Conservation (phyloP, 2,888 invertebrate genomes). For the Melanostoma scalare region DNA sequence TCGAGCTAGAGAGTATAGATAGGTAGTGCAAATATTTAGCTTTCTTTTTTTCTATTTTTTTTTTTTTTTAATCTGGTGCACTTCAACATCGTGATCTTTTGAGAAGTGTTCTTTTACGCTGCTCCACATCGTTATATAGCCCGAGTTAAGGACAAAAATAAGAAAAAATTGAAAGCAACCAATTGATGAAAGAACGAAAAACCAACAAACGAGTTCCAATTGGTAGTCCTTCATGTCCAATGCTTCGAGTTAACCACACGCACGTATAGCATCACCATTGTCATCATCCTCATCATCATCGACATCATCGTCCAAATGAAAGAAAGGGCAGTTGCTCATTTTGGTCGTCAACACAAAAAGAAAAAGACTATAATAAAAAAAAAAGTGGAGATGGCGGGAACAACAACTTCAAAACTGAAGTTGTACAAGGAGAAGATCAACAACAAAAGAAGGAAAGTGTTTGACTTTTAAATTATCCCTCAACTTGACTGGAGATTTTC, state of each 20-base stretch:
- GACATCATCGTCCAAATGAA: neutral
- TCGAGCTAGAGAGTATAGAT: constrained; percentile 42
- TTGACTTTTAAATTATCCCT: constrained; percentile 75
- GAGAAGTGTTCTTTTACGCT: constrained; percentile 24
- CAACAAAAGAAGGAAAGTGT: constrained; percentile 68
- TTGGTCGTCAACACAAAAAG: neutral
- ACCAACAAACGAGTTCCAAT: constrained; percentile 38
- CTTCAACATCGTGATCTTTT: constrained; percentile 34
- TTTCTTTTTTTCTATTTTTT: constrained; percentile 18
- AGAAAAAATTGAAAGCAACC: constrained; percentile 17
- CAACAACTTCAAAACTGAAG: constrained; percentile 42
- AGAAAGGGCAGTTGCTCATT: constrained; percentile 31
- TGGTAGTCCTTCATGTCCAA: constrained; percentile 25
- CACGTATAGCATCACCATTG: constrained; percentile 38
- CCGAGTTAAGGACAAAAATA: constrained; percentile 17
- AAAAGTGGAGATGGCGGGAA: constrained; percentile 12
- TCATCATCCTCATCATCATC: constrained; percentile 2
- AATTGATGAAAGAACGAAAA: constrained; percentile 26
- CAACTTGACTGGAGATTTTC: constrained; percentile 60
- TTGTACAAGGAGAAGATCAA: constrained; percentile 46
- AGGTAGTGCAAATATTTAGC: constrained; percentile 64
- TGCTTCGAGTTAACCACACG: constrained; percentile 62
- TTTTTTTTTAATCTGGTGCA: constrained; percentile 7
- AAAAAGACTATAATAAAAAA: neutral
- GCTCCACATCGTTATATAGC: constrained; percentile 25